Base-by-base conservation (phyloP, 2,888 invertebrate genomes). In the Dasypogon diadema region DNA sequence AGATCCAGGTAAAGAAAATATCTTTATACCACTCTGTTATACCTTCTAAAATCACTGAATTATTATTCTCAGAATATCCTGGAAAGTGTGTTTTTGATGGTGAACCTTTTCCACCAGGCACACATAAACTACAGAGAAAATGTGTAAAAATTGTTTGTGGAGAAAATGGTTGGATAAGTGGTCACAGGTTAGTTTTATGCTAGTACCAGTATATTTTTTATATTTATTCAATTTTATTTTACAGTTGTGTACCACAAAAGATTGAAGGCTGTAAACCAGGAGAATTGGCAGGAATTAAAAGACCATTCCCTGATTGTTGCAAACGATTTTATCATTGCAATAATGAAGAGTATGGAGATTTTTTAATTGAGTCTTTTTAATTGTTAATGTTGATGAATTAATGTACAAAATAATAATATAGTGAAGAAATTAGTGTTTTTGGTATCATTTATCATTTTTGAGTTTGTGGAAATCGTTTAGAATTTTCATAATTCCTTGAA, bases 221-320 rank as follows among this genome's bases (percentile, higher is more conserved):
- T 30, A 8, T 30, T 30, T 30, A 8, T 30, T 30, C n/a, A n/a
- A n/a, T 30, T 30, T 30, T 3, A 30, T 42, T 42, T 42, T 42
- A 5, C 21, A 74, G 74, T 37, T 74, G 74, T 63, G 63, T 74
- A 6, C 22, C 48, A 10, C 63, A 74, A 51, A 14, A 60, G 22
- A 21, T 48, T 30, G 54, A 21, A 54, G 54, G 63, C 12, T 63
- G 74, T 22, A 54, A 58, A 63, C 24, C 54, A 37, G 51, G 60
- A 8, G 74, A 60, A 34, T 63, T 48, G 8, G 24, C 63, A 48
- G 54, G 37, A 8, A 14, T 74, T 37, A n/a, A 21, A 18, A 54
- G 54, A 54, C 74, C 74, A 54, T 74, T 74, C 60, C 74, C 74
- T 16, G 74, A 74, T 24, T 74, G 74, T 54, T 74, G 74, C 14